Conservation (phyloP, 2,888 invertebrate species). For the Helleia helle region DNA sequence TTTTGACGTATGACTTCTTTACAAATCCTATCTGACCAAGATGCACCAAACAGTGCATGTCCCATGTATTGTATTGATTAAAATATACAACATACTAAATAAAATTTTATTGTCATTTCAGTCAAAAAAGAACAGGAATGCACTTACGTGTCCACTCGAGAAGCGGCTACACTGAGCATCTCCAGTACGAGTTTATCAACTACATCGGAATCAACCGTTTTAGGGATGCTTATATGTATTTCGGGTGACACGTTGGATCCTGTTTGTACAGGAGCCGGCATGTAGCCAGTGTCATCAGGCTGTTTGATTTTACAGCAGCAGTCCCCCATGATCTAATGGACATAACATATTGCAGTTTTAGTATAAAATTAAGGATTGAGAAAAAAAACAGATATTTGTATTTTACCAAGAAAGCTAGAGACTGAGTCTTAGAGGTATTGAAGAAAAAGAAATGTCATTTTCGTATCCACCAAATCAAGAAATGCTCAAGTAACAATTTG, state of each 20-base stretch:
- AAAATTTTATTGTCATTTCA: not conserved
- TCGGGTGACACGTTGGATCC: conserved; percentile 25
- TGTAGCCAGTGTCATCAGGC: conserved; percentile 60
- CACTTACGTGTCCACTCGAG: conserved; percentile 85
- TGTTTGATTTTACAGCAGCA: conserved; percentile 82
- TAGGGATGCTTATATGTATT: conserved; percentile 23
- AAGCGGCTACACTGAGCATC: conserved; percentile 84
- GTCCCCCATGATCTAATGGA: conserved; percentile 78
- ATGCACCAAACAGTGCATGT: too few relatives aligned
- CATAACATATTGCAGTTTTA: too few relatives aligned
- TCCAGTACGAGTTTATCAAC: conserved; percentile 85
- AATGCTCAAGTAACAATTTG: too few relatives aligned
- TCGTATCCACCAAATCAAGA: too few relatives aligned
- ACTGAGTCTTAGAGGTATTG: too few relatives aligned
- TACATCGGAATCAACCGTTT: conserved; percentile 50
- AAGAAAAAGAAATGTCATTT: too few relatives aligned
- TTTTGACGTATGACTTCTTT: too few relatives aligned
- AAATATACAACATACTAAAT: too few relatives aligned
- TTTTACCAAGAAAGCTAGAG: not conserved
- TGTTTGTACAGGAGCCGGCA: conserved; percentile 33
- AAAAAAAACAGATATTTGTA: not conserved
- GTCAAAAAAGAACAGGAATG: not conserved
- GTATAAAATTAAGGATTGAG: too few relatives aligned
- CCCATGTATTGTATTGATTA: too few relatives aligned
- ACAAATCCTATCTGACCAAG: too few relatives aligned